A percentile compares a stretch with the other conserved stretches of the same genome.
phyloP scores from a whole-genome alignment of 1,140 invertebrate genomes.

The Phthorimaea operculella region DNA sequence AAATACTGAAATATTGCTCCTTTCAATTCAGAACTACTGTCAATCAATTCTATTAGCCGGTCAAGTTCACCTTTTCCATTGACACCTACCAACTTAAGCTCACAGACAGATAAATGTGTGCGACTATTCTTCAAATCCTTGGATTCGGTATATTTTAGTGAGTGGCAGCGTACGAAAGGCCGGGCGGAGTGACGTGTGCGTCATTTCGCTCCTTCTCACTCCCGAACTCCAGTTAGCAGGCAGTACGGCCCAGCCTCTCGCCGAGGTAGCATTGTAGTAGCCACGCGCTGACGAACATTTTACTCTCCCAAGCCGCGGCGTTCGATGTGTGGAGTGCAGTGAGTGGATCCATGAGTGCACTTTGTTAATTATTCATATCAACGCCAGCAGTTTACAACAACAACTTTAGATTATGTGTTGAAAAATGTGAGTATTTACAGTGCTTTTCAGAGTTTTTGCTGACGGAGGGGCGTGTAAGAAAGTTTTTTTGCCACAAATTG shows the following conservation, averaged over 20 bases:
- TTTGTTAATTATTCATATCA: background rate
- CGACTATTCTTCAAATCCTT: too few species aligned
- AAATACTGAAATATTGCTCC: too few species aligned
- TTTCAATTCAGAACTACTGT: too few species aligned
- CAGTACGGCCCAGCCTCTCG: constrained; percentile 55
- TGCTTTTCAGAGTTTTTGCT: background rate
- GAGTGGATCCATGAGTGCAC: constrained; percentile 26
- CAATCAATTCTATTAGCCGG: too few species aligned
- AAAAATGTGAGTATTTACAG: constrained; percentile 40
- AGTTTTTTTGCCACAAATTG: background rate
- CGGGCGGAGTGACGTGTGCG: constrained; percentile 23
- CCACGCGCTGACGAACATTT: constrained; percentile 8
- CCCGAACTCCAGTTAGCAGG: constrained; percentile 21
- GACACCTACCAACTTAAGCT: too few species aligned
- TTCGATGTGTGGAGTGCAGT: constrained; percentile 50
- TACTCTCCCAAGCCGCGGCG: background rate
- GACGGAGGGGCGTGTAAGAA: background rate
- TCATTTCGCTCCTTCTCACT: constrained; percentile 33
- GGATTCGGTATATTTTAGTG: background rate
- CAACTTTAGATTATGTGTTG: constrained; percentile 19
- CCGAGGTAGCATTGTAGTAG: constrained; percentile 21
- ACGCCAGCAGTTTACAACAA: background rate
- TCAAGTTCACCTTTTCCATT: too few species aligned
- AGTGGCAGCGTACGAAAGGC: constrained; percentile 24
- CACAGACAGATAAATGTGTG: too few species aligned